Conservation (phyloP, 1,140 invertebrate species). For the Zaprionus vittiger region DNA sequence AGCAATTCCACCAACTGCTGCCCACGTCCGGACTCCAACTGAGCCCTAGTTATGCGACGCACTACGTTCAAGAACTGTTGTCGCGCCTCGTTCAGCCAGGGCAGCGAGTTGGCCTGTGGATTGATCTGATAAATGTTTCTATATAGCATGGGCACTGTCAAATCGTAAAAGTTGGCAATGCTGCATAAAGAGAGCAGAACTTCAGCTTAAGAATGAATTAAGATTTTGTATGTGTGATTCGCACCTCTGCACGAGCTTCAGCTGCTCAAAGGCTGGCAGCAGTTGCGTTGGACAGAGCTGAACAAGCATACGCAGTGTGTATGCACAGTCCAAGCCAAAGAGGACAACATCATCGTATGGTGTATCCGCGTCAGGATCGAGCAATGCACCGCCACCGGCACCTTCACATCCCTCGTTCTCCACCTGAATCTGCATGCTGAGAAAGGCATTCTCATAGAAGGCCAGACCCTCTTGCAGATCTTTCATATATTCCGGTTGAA, state of each 20-base stretch:
- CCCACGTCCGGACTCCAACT: constrained; percentile 79
- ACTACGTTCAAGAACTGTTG: constrained; percentile 85
- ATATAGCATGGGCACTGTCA: constrained; percentile 87
- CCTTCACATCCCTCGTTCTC: constrained; percentile 80
- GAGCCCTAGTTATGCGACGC: constrained; percentile 47
- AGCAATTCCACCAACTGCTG: constrained; percentile 87
- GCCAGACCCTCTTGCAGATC: constrained; percentile 87
- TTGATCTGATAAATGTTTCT: constrained; percentile 85
- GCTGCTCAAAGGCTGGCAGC: constrained; percentile 65
- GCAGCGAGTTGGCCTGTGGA: constrained; percentile 59
- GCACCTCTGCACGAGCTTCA: constrained; percentile 72
- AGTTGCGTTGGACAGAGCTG: constrained; percentile 86
- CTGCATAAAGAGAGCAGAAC: constrained; percentile 69
- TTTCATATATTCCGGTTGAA: constrained; percentile 89
- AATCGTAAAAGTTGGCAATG: constrained; percentile 88
- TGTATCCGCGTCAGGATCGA: constrained; percentile 65
- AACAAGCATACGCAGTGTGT: constrained; percentile 88
- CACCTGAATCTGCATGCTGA: constrained; percentile 77
- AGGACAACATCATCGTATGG: constrained; percentile 89
- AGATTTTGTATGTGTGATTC: not conserved
- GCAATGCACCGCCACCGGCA: constrained; percentile 64
- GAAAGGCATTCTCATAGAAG: constrained; percentile 85
- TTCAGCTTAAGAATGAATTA: not conserved
- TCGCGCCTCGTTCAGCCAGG: constrained; percentile 84
- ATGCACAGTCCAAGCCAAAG: constrained; percentile 89